phyloP scores from a whole-genome alignment of 2,113 vertebrate species.

The Aegithalos caudatus region DNA sequence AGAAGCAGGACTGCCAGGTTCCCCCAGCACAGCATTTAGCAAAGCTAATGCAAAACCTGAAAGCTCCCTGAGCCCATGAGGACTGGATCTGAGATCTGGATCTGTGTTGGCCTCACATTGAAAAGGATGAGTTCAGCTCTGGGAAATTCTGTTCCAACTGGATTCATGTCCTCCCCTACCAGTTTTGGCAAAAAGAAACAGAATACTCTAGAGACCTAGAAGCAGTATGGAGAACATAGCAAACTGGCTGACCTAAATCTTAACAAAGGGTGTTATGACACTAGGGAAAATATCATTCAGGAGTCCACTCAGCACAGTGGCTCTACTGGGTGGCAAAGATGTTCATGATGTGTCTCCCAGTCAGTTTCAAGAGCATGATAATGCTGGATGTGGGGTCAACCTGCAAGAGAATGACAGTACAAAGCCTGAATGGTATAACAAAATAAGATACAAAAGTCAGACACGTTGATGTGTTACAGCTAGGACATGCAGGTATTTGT shows the following conservation, averaged over 20 bases:
- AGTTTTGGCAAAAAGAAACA: not conserved
- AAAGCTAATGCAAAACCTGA: not conserved
- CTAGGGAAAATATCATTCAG: not conserved
- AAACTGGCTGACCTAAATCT: not conserved
- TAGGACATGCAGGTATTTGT: not conserved
- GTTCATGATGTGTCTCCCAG: not conserved
- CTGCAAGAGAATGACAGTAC: not conserved
- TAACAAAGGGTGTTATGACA: not conserved
- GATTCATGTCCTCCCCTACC: not conserved
- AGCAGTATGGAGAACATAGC: not conserved
- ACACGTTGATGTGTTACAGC: fast-evolving
- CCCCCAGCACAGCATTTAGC: not conserved
- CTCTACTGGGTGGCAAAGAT: not conserved
- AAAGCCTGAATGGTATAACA: not conserved
- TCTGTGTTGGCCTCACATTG: not conserved
- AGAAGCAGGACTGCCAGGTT: not conserved
- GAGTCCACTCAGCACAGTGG: not conserved
- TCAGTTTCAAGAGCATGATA: not conserved
- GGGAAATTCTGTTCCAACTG: not conserved
- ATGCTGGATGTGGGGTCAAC: not conserved
- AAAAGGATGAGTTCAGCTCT: not conserved
- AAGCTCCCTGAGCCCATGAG: not conserved
- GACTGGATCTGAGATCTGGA: not conserved
- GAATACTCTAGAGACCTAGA: not conserved
- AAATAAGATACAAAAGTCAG: not conserved